Evolutionary conservation across 1,140 invertebrate genomes (phyloP).

Genomic region (Drosophila insularis): DNA sequence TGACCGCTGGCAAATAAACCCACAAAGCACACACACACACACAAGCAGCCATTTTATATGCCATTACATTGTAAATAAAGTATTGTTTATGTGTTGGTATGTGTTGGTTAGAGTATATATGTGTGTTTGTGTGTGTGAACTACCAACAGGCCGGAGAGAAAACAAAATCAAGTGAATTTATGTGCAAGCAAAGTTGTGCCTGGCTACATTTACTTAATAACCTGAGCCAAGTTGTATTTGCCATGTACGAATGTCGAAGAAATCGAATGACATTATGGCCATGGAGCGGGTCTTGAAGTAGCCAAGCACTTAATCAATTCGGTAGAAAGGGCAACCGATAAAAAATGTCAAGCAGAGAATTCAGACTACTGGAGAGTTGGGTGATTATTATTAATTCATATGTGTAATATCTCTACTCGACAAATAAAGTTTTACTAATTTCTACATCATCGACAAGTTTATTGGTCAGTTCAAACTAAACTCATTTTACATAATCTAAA

Average conservation of each 20-base stretch:
- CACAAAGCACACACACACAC: constrained; percentile 28
- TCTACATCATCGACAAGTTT: no score
- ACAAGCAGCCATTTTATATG: constrained; percentile 71
- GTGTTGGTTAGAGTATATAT: constrained; percentile 8
- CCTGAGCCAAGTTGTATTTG: constrained; percentile 49
- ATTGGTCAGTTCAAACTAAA: no score
- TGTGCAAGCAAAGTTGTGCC: constrained; percentile 51
- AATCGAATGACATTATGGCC: constrained; percentile 17
- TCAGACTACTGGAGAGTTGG: neutral
- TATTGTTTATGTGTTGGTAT: constrained; percentile 65
- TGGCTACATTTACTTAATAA: constrained; percentile 73
- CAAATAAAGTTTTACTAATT: neutral
- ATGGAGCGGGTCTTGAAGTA: neutral
- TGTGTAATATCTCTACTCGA: neutral
- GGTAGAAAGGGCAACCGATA: neutral
- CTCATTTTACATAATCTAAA: no score
- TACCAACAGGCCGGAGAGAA: constrained; percentile 22
- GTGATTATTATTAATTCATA: neutral
- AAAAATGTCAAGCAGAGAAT: neutral
- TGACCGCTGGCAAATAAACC: constrained; percentile 71
- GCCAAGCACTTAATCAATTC: constrained; percentile 25
- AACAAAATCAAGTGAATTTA: constrained; percentile 56
- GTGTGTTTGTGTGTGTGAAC: neutral
- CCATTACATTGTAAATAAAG: constrained; percentile 79
- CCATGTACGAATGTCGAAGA: constrained; percentile 30